These are phyloP conservation scores for Ophion obscuratus DNA, from an alignment of 2,888 invertebrate species.

Conservation along the genomic window DNA sequence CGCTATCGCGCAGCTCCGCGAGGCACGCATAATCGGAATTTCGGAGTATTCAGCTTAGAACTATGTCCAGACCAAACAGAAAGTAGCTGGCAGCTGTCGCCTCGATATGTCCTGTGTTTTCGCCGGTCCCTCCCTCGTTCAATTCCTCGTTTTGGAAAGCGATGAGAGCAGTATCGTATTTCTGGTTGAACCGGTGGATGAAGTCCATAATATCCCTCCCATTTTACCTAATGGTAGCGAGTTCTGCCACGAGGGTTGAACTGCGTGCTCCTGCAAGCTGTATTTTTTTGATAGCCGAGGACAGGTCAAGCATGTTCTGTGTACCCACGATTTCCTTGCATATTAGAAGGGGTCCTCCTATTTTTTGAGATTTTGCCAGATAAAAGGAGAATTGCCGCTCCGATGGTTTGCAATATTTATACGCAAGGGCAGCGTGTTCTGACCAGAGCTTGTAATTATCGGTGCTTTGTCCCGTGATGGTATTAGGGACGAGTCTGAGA, in stretches of 20 bases:
- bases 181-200: conserved; percentile 22
- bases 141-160: conserved; percentile 43
- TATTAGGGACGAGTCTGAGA: neutral
- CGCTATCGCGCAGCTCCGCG: conserved; percentile 15
- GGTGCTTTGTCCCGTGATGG: conserved; percentile 27
- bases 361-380: conserved; percentile 2
- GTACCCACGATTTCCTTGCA: conserved; percentile 18
- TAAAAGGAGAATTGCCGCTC: conserved; percentile 32
- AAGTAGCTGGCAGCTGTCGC: conserved; percentile 37
- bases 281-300: conserved; percentile 14
- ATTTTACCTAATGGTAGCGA: conserved; percentile 20
- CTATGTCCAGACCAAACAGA: conserved; percentile 25
- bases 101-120: conserved; percentile 32
- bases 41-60: conserved; percentile 25
- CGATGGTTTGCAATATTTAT: conserved; percentile 21
- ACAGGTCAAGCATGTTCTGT: conserved; percentile 13
- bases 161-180: conserved; percentile 21
- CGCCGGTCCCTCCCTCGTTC: conserved; percentile 2
- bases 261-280: conserved; percentile 38
- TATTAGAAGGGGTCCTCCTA: conserved; percentile 13
- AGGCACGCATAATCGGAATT: conserved; percentile 12
- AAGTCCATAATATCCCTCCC: conserved; percentile 34
- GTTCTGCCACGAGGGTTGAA: conserved; percentile 26
- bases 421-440: conserved; percentile 7
- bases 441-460: conserved; percentile 33